These are phyloP conservation scores for Pygmarrhopalites habei DNA, from an alignment of 1,140 invertebrate species.

Conservation along the genomic window DNA sequence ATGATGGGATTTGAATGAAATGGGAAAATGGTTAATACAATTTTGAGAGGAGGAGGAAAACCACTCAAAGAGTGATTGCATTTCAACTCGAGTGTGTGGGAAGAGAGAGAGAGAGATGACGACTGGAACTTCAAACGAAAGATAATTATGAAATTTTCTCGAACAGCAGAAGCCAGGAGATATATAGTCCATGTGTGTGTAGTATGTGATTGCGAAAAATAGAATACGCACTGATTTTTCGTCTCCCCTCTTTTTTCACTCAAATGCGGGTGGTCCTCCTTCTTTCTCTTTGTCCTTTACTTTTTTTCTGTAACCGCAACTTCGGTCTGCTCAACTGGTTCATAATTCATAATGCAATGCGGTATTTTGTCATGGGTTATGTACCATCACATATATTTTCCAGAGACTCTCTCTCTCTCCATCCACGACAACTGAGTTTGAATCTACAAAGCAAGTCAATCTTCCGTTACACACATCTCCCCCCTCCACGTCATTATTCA, in stretches of 20 bases:
- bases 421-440: not conserved
- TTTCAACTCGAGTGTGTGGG: not conserved
- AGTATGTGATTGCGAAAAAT: not conserved
- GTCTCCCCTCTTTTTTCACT: not conserved
- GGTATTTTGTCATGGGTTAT: not conserved
- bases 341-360: slow-evolving; percentile 5
- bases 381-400: not conserved
- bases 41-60: not conserved
- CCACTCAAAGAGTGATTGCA: slow-evolving; percentile 10
- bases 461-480: not conserved
- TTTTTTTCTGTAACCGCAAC: not conserved
- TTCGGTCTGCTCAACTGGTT: slow-evolving; percentile 7
- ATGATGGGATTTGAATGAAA: too few species aligned
- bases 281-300: too few species aligned
- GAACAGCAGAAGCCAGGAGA: too few species aligned
- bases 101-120: not conserved
- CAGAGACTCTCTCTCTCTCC: not conserved
- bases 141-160: slow-evolving; percentile 13
- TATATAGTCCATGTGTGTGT: not conserved
- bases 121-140: slow-evolving; percentile 10
- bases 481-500: not conserved
- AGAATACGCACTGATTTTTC: not conserved
- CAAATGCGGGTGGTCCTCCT: slow-evolving; percentile 3
- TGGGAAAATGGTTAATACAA: too few species aligned
- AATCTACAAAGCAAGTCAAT: not conserved